These are phyloP conservation scores for Siderastrea siderea DNA, from an alignment of 92 coral and sea anemone species.

Conservation along the genomic window DNA sequence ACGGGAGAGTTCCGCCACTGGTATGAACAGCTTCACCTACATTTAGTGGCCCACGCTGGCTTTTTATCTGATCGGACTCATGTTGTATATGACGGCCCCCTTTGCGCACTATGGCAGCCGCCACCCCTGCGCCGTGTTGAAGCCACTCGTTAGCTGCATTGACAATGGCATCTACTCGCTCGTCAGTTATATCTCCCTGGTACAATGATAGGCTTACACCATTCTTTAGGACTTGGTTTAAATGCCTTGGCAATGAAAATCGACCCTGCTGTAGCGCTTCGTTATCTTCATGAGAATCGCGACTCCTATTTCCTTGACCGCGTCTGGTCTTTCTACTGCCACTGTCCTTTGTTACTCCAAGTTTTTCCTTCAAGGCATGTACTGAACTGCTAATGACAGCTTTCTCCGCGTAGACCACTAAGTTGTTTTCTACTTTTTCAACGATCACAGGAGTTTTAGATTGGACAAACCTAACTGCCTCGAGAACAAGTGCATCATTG, in stretches of 20 bases:
- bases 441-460: conserved; percentile 24
- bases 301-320: not conserved
- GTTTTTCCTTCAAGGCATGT: conserved; percentile 3
- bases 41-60: not conserved
- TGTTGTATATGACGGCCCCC: conserved; percentile 79
- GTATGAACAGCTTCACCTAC: conserved; percentile 50
- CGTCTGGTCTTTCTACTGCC: not conserved
- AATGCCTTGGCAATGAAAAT: not conserved
- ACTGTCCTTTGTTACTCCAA: not conserved
- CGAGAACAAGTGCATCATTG: not conserved
- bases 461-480: conserved; percentile 9
- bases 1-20: conserved; percentile 52
- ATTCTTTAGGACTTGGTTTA: conserved; percentile 14
- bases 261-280: not conserved
- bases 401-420: conserved; percentile 35
- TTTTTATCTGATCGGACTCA: conserved; percentile 27
- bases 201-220: conserved; percentile 55
- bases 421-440: conserved; percentile 15
- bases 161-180: conserved; percentile 76
- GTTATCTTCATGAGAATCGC: not conserved
- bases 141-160: conserved; percentile 81
- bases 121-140: conserved; percentile 72
- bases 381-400: not conserved
- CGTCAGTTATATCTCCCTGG: conserved; percentile 81
- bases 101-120: conserved; percentile 80